These are phyloP conservation scores for Heliconius melpomene DNA, from an alignment of 1,140 invertebrate species.

Conservation along the genomic window DNA sequence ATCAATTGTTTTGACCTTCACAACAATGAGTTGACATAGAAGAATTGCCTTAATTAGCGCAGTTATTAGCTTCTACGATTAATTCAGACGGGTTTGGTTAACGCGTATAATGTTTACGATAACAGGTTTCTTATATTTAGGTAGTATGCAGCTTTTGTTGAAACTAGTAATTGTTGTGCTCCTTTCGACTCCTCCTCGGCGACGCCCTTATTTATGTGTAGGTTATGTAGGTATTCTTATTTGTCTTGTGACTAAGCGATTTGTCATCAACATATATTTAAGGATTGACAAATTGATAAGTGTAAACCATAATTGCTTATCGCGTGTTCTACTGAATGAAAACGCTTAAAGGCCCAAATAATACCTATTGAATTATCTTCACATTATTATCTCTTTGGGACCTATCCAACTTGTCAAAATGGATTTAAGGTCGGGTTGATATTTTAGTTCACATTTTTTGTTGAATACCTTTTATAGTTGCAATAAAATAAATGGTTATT, in stretches of 20 bases:
- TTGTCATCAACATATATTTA: constrained; percentile 28
- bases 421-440: not conserved
- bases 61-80: constrained; percentile 45
- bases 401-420: not conserved
- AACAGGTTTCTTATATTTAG: too few species aligned
- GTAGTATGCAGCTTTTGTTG: too few species aligned
- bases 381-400: not conserved
- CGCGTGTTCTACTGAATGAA: not conserved
- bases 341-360: not conserved
- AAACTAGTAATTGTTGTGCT: not conserved
- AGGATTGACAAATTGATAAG: constrained; percentile 14
- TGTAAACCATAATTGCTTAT: constrained; percentile 15
- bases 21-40: constrained; percentile 63
- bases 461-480: too few species aligned
- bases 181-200: not conserved
- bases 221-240: not conserved
- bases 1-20: constrained; percentile 46
- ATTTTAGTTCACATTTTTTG: not conserved
- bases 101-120: not conserved
- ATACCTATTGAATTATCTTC: not conserved
- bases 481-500: too few species aligned
- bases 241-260: constrained; percentile 23
- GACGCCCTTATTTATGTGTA: not conserved
- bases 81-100: not conserved
- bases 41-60: constrained; percentile 65